Evolutionary conservation across 2,888 invertebrate species (phyloP).

Genomic region (Spicauda simplicius): DNA sequence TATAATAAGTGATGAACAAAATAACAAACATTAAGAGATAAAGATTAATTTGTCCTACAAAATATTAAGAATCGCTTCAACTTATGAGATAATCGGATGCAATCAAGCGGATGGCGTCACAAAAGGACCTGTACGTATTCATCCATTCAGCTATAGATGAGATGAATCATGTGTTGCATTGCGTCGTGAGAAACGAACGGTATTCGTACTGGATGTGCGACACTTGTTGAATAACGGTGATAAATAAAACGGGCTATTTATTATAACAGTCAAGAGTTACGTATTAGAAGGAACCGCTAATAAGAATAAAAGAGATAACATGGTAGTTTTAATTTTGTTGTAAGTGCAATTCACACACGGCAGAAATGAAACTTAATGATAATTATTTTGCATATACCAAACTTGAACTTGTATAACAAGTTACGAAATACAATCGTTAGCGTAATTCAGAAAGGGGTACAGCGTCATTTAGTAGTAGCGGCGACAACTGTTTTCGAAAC

Average conservation of each 20-base stretch:
- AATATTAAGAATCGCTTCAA: slow-evolving; percentile 11
- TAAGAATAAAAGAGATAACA: too few species aligned
- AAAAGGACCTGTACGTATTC: slow-evolving; percentile 28
- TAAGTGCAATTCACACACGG: too few species aligned
- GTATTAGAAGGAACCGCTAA: background rate
- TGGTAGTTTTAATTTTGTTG: too few species aligned
- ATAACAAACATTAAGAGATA: background rate
- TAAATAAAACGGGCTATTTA: slow-evolving; percentile 22
- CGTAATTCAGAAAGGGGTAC: too few species aligned
- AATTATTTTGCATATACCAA: too few species aligned
- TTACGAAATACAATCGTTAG: too few species aligned
- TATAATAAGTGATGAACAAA: too few species aligned
- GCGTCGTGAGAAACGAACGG: slow-evolving; percentile 36
- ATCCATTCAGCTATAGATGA: slow-evolving; percentile 22
- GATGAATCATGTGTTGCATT: slow-evolving; percentile 31
- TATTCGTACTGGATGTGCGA: slow-evolving; percentile 27
- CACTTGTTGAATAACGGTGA: slow-evolving; percentile 33
- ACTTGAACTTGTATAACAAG: too few species aligned
- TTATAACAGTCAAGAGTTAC: slow-evolving; percentile 2
- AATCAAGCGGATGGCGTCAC: slow-evolving; percentile 18
- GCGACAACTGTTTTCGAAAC: too few species aligned
- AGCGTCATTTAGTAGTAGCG: too few species aligned
- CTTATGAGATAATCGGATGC: slow-evolving; percentile 13
- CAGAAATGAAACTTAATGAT: too few species aligned
- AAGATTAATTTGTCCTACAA: background rate